Evolutionary conservation across 64 coral and sea anemone genomes (phyloP).

Genomic region (Pachyseris speciosa): DNA sequence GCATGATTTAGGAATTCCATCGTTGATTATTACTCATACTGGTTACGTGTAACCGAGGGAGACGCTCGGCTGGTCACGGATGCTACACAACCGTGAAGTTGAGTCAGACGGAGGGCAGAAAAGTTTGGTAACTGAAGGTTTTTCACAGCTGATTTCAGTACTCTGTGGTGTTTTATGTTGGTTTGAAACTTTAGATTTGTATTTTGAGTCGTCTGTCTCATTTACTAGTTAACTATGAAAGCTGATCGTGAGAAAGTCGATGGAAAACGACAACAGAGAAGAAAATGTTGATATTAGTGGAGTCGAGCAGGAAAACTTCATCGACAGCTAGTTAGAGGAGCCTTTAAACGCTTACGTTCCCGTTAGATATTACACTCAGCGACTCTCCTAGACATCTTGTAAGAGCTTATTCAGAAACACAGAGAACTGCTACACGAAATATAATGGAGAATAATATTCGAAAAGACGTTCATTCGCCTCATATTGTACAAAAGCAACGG

Average conservation of each 20-base stretch:
- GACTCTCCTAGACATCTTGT: slow-evolving; percentile 76
- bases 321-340: slow-evolving; percentile 85
- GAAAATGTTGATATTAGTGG: slow-evolving; percentile 68
- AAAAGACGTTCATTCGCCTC: slow-evolving; percentile 20
- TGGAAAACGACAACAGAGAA: slow-evolving; percentile 53
- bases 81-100: too few species aligned
- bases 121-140: too few species aligned
- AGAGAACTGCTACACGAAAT: slow-evolving; percentile 15
- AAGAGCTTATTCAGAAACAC: slow-evolving; percentile 62
- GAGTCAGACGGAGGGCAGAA: too few species aligned
- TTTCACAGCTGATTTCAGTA: neutral
- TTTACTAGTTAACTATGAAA: slow-evolving; percentile 26
- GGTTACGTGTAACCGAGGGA: too few species aligned
- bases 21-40: too few species aligned
- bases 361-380: slow-evolving; percentile 88
- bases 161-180: neutral
- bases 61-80: too few species aligned
- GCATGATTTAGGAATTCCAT: too few species aligned
- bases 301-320: slow-evolving; percentile 75
- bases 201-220: neutral
- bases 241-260: slow-evolving; percentile 5
- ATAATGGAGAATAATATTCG: slow-evolving; percentile 7
- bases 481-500: slow-evolving; percentile 34
- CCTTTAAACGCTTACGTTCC: slow-evolving; percentile 72
- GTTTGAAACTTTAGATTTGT: neutral